A percentile compares a stretch with the other conserved stretches of the same genome.
phyloP scores from a whole-genome alignment of 2,888 invertebrate genomes.

The Calameuta filiformis region DNA sequence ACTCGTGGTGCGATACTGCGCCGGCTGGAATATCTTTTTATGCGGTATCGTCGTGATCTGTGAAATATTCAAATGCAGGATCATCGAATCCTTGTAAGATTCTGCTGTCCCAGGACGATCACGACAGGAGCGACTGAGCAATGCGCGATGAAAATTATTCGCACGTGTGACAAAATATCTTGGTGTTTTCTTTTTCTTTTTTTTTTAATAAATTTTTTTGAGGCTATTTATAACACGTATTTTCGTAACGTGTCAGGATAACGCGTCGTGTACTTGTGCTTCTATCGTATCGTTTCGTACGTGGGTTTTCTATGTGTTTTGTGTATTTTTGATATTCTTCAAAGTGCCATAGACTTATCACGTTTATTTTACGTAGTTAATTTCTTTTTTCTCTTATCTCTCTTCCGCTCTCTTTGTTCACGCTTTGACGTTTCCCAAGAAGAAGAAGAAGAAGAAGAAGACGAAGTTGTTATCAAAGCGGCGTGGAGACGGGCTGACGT shows the following conservation, averaged over 20 bases:
- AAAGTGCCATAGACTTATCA: neutral
- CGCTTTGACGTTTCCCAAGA: neutral
- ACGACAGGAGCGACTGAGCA: neutral
- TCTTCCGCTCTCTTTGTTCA: neutral
- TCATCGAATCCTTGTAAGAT: neutral
- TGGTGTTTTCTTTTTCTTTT: neutral
- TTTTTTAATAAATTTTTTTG: neutral
- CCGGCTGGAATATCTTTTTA: neutral
- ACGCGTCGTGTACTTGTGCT: neutral
- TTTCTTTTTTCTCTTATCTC: constrained; percentile 6
- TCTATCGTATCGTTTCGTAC: neutral
- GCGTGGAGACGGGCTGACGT: neutral
- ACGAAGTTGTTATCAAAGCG: neutral
- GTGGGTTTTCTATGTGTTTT: neutral
- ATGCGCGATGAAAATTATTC: neutral
- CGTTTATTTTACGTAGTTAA: neutral
- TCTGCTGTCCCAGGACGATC: neutral
- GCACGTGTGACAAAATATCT: neutral
- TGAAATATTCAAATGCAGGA: neutral
- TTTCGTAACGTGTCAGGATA: neutral
- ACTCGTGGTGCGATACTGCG: neutral
- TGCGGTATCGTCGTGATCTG: neutral
- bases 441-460: neutral
- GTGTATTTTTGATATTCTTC: neutral
- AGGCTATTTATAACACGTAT: neutral